Conservation (phyloP, 2,888 invertebrate species). For the Dendrolimus pini region DNA sequence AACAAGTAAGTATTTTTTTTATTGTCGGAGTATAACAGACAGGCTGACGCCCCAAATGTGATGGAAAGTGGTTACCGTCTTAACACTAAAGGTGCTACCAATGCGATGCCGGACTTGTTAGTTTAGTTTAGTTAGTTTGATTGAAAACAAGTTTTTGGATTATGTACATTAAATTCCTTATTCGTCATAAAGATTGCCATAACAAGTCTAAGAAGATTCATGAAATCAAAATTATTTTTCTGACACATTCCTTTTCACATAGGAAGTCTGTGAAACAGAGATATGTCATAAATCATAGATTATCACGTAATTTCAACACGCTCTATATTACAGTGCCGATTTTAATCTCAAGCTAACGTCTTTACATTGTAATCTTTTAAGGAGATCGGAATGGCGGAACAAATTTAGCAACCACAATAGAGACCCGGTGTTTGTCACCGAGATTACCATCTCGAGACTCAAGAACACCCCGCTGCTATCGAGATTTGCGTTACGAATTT, state of each 20-base stretch:
- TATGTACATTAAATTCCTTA: not conserved
- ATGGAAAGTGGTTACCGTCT: too few species aligned
- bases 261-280: too few species aligned
- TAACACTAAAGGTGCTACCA: too few species aligned
- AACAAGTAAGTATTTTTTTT: too few species aligned
- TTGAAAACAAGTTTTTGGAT: not conserved
- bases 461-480: conserved; percentile 57
- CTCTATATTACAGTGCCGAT: conserved; percentile 20
- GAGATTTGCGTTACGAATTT: conserved; percentile 34
- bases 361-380: conserved; percentile 65
- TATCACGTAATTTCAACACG: conserved; percentile 19
- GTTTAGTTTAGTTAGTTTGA: too few species aligned
- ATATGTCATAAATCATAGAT: not conserved
- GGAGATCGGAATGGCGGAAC: conserved; percentile 69
- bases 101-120: too few species aligned
- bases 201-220: too few species aligned
- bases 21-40: too few species aligned
- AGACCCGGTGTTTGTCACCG: conserved; percentile 59
- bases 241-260: too few species aligned
- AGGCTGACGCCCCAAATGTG: too few species aligned
- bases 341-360: conserved; percentile 28
- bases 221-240: too few species aligned
- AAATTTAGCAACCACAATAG: conserved; percentile 72
- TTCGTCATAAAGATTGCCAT: too few species aligned
- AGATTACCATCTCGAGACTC: conserved; percentile 54